Percentiles rank a stretch among this genome's conserved stretches.
Evolutionary conservation across 2,888 invertebrate species (phyloP).

Genomic region (Polydrusus pterygomalis): DNA sequence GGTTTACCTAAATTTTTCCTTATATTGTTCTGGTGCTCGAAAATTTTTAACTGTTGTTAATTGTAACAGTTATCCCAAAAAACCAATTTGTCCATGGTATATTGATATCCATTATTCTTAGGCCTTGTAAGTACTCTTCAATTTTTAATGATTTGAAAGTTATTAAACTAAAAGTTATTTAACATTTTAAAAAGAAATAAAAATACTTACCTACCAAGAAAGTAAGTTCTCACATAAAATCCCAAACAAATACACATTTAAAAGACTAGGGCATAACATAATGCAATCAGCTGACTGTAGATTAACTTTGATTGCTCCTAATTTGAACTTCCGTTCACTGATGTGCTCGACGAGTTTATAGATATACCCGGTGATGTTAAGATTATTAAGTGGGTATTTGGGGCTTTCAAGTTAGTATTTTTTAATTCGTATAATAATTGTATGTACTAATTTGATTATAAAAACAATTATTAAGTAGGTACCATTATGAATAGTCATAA

Average conservation of each 20-base stretch:
- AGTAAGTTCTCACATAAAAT: not conserved
- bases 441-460: not conserved
- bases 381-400: constrained; percentile 6
- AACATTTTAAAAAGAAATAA: no score
- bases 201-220: not conserved
- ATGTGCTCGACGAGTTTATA: constrained; percentile 58
- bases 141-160: no score
- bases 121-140: no score
- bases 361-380: constrained; percentile 33
- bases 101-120: no score
- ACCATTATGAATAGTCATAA: no score
- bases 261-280: constrained; percentile 59
- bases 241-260: constrained; percentile 24
- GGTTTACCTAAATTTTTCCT: no score
- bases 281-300: constrained; percentile 72
- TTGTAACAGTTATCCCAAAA: no score
- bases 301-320: constrained; percentile 72
- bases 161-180: no score
- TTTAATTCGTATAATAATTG: constrained; percentile 11
- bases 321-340: constrained; percentile 70
- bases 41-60: no score
- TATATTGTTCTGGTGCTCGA: no score
- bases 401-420: constrained; percentile 10
- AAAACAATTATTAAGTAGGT: not conserved
- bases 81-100: no score